Conservation (phyloP, 2,113 vertebrate genomes). For the Datnioides undecimradiatus region DNA sequence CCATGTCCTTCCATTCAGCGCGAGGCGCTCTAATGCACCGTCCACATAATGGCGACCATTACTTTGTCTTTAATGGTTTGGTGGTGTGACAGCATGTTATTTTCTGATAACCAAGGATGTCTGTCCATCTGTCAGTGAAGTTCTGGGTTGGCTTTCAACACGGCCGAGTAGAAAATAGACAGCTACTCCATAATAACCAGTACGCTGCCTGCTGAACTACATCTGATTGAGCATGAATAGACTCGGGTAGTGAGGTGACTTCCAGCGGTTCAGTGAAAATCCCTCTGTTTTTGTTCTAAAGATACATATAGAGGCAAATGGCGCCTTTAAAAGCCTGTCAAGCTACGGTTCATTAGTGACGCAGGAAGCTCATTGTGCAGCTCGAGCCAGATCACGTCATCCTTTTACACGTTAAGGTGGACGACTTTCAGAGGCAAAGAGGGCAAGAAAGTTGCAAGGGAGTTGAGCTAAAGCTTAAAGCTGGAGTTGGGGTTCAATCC, state of each 20-base stretch:
- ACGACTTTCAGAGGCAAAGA: too few species aligned
- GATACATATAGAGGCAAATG: not conserved
- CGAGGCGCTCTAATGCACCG: slow-evolving; percentile 41
- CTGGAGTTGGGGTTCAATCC: too few species aligned
- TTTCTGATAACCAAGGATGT: slow-evolving; percentile 45
- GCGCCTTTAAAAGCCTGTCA: not conserved
- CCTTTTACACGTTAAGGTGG: too few species aligned
- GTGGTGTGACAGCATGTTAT: slow-evolving; percentile 50
- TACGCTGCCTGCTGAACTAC: slow-evolving; percentile 10
- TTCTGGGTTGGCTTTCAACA: slow-evolving; percentile 25
- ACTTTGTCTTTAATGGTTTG: slow-evolving; percentile 42
- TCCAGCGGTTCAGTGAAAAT: slow-evolving; percentile 1
- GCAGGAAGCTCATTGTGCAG: not conserved
- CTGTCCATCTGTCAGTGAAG: slow-evolving; percentile 23
- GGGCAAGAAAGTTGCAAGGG: too few species aligned
- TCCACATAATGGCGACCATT: slow-evolving; percentile 39
- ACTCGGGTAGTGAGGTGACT: not conserved
- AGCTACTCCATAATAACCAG: slow-evolving; percentile 17
- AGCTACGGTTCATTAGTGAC: not conserved
- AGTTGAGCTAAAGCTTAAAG: too few species aligned
- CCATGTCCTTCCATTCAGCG: not conserved
- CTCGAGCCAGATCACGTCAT: too few species aligned
- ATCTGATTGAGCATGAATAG: slow-evolving; percentile 10
- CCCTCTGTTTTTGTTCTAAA: not conserved
- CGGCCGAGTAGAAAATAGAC: slow-evolving; percentile 11